Evolutionary conservation across 1,140 invertebrate genomes (phyloP), one percentile per base, ranked within the genome.

Genomic region (Bicyclus anynana): DNA sequence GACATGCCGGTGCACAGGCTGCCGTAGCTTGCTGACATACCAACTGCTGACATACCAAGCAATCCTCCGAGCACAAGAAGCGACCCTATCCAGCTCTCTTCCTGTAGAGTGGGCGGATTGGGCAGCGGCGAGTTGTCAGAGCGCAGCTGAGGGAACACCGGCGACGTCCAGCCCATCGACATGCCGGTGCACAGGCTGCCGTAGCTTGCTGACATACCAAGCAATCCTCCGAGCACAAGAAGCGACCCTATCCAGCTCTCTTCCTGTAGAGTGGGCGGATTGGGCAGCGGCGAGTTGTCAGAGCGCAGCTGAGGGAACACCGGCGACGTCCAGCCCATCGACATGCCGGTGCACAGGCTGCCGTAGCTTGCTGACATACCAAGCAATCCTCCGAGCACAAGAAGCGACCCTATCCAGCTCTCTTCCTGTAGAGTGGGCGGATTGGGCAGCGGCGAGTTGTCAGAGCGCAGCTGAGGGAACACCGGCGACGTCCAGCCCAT

Each of bases 211-310:
- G 77, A 2, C 74, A 51, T 35, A 23, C 95, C 95, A 13, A 95
- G 66, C 4, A 95, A 82, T 7, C 95, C 95, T 27, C 96, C 96
- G 6, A 97, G 73, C 1, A 96, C 93, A 48, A 97, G 87, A 3
- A 97, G 80, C 0, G 95, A 95, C 1, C 94, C 95, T 54, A 97
- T 94, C 95, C 95, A 97, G 5, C 95, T 94, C 59, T 90, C 90
- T 71, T 95, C 85, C 5, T 91, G 89, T 0, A 74, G 16, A 0
- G 88, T 90, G 0, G 92, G 85, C 1, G 46, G 55, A 1, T 67
- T 65, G 0, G 86, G 86, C 10, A 94, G 60, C 0, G 92, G 92
- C 17, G 90, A 92, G 53, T 90, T 80, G 0, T 89, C 77, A 7
- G 79, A 64, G 40, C 89, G 80, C 4, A 95, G 83, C 70, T 92